phyloP scores from a whole-genome alignment of 2,113 vertebrate genomes.

The Rhadina sibilatrix region DNA sequence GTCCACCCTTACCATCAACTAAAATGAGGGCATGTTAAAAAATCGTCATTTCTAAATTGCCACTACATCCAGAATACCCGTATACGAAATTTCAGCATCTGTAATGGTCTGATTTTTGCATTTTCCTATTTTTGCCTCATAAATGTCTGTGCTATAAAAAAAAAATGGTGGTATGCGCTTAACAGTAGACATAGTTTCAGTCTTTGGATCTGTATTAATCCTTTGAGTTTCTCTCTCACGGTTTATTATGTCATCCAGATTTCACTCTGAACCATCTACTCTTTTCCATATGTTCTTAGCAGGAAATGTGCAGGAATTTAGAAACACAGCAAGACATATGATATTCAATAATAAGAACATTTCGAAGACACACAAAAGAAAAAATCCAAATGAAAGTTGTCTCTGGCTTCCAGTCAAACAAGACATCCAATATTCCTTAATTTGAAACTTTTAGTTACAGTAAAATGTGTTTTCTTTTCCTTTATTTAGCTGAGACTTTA shows the following conservation, averaged over 20 bases:
- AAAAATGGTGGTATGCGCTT: conserved; percentile 17
- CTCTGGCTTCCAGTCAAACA: conserved; percentile 30
- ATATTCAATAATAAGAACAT: conserved; percentile 66
- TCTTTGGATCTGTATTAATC: conserved; percentile 55
- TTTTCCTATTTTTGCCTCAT: conserved; percentile 46
- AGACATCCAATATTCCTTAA: conserved; percentile 11
- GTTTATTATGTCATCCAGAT: conserved; percentile 67
- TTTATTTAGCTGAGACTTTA: conserved; percentile 3
- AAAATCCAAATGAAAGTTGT: conserved; percentile 45
- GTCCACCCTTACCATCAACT: neutral
- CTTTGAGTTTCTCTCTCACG: conserved; percentile 55
- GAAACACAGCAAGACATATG: conserved; percentile 65
- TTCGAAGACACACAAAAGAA: conserved; percentile 57
- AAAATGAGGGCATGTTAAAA: neutral
- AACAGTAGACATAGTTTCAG: conserved; percentile 47
- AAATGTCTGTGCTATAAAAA: conserved; percentile 14
- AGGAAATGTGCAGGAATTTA: conserved; percentile 68
- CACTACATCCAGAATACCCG: neutral
- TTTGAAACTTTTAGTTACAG: neutral
- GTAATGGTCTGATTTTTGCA: conserved; percentile 4
- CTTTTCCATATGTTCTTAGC: conserved; percentile 73
- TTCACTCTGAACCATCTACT: conserved; percentile 63
- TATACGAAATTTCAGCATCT: conserved; percentile 4
- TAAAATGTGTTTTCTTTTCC: neutral
- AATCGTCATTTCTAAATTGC: neutral